A percentile compares a stretch with the other conserved stretches of the same genome.
These are phyloP conservation scores for Proisotoma minuta DNA, from an alignment of 2,888 invertebrate species.

Conservation along the genomic window DNA sequence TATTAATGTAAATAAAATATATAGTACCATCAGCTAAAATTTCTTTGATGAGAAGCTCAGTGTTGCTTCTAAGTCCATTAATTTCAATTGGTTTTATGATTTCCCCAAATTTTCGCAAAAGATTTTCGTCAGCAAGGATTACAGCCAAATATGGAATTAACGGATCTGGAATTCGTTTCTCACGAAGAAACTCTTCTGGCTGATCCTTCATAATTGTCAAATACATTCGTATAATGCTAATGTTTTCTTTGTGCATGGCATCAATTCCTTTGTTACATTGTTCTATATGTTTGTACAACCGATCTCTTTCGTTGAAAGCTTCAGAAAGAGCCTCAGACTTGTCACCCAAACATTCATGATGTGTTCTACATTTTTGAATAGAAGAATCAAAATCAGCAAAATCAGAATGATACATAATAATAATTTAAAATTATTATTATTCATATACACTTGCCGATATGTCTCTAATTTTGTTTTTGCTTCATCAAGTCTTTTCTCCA, in stretches of 20 bases:
- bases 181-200: background rate
- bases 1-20: no score
- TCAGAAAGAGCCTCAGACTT: background rate
- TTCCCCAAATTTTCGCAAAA: constrained; percentile 27
- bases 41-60: constrained; percentile 19
- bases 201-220: constrained; percentile 4
- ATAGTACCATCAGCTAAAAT: constrained; percentile 5
- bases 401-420: background rate
- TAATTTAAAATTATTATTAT: background rate
- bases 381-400: background rate
- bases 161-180: background rate
- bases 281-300: background rate
- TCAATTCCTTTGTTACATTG: background rate
- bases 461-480: background rate
- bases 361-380: background rate
- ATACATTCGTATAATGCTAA: background rate
- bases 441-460: background rate
- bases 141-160: constrained; percentile 19
- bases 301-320: background rate
- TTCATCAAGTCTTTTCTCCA: background rate
- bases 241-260: constrained; percentile 3
- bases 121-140: constrained; percentile 20
- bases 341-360: background rate
- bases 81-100: constrained; percentile 24
- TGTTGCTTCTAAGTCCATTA: constrained; percentile 23